phyloP scores from a whole-genome alignment of 2,113 vertebrate species.

The Mionectes macconnelli region DNA sequence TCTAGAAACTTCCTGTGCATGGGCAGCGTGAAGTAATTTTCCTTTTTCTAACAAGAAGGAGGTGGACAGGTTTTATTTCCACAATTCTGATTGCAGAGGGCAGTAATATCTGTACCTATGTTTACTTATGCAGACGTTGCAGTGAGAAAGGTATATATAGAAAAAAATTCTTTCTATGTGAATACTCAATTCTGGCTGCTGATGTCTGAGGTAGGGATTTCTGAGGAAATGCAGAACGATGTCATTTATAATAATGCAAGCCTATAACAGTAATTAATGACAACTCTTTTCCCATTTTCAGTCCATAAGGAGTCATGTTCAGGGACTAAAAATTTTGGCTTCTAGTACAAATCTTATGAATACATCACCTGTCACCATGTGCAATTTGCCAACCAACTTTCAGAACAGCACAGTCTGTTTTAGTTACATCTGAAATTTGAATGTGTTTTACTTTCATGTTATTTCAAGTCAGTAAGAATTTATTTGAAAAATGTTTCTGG shows the following conservation, averaged over 20 bases:
- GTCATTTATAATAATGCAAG: not conserved
- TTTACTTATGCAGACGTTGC: not conserved
- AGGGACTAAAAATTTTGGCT: not conserved
- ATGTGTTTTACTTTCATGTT: not conserved
- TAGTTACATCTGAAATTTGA: not conserved
- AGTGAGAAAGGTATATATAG: not conserved
- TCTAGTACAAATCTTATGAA: not conserved
- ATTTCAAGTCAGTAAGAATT: not conserved
- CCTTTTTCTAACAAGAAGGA: not conserved
- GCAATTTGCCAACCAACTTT: not conserved
- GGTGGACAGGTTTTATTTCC: not conserved
- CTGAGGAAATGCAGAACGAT: not conserved
- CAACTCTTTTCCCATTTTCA: not conserved
- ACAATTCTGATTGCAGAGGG: not conserved
- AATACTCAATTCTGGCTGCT: not conserved
- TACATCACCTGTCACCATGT: not conserved
- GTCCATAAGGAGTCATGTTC: not conserved
- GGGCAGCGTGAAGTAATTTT: not conserved
- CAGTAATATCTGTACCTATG: not conserved
- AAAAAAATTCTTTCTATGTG: not conserved
- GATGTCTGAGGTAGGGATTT: not conserved
- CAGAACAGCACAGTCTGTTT: not conserved
- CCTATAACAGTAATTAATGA: not conserved
- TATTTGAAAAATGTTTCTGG: not conserved
- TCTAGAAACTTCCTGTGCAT: not conserved